These are phyloP conservation scores for Plectropomus leopardus DNA, from an alignment of 2,113 vertebrate species.

Conservation along the genomic window DNA sequence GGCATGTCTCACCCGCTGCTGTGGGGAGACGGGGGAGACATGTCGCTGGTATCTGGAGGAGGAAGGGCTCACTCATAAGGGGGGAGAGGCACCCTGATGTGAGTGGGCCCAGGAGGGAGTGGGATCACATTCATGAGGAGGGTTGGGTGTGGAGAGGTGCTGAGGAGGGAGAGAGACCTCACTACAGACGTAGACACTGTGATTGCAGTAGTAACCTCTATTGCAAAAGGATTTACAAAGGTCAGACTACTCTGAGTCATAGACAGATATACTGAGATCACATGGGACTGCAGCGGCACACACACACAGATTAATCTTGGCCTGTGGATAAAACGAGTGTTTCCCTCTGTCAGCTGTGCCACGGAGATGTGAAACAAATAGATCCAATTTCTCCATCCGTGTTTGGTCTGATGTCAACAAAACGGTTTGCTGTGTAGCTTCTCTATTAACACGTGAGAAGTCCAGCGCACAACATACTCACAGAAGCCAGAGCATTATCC, in stretches of 20 bases:
- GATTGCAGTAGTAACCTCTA: constrained; percentile 43
- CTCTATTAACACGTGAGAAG: not conserved
- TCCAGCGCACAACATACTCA: not conserved
- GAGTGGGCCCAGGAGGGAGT: constrained; percentile 45
- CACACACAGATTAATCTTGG: constrained; percentile 32
- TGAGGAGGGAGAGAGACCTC: constrained; percentile 60
- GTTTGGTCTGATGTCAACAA: constrained; percentile 2
- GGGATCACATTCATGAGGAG: constrained; percentile 48
- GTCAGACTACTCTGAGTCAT: constrained; percentile 41
- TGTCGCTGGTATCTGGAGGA: constrained; percentile 59
- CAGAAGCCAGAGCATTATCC: not conserved
- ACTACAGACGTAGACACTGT: constrained; percentile 60
- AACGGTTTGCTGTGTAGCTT: not conserved
- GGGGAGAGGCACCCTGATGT: constrained; percentile 26
- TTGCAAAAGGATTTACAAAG: constrained; percentile 38
- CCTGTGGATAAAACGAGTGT: constrained; percentile 22
- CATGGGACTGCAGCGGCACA: constrained; percentile 13
- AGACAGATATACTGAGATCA: constrained; percentile 38
- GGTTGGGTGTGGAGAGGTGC: constrained; percentile 39
- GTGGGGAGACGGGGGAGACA: constrained; percentile 55
- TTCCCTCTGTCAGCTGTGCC: constrained; percentile 1
- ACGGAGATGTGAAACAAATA: constrained; percentile 6
- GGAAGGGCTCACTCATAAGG: constrained; percentile 53
- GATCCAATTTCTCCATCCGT: not conserved
- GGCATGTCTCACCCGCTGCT: constrained; percentile 55